Conservation (phyloP, 2,797 vertebrate genomes). For the Enteromius unitaeniatus region DNA sequence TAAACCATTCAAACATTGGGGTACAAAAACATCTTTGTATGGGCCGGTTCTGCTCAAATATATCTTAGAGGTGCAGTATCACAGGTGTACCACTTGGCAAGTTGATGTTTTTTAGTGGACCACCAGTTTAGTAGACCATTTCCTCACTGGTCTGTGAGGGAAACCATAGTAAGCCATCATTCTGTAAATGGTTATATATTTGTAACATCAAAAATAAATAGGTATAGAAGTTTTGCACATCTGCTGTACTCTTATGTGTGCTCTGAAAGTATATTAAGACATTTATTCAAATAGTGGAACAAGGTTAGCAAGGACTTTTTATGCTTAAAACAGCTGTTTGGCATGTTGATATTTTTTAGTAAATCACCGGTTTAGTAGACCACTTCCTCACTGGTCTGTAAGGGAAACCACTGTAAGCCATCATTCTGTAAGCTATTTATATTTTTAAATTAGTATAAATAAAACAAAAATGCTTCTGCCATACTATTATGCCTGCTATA, state of each 20-base stretch:
- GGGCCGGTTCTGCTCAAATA: slow-evolving; percentile 56
- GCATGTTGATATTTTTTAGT: neutral
- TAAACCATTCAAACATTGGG: slow-evolving; percentile 58
- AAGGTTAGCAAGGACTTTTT: neutral
- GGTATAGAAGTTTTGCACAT: neutral
- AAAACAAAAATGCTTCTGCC: neutral
- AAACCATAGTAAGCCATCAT: neutral
- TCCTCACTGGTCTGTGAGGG: neutral
- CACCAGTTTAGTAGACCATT: neutral
- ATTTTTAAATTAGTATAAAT: neutral
- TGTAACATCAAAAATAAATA: neutral
- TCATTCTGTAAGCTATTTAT: neutral
- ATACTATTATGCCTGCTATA: neutral
- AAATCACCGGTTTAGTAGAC: neutral
- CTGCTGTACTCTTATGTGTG: neutral
- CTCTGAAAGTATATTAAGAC: neutral
- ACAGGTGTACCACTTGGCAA: slow-evolving; percentile 43
- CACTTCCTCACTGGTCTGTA: neutral
- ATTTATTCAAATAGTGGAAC: neutral
- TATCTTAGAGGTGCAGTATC: slow-evolving; percentile 17
- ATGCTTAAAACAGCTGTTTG: slow-evolving; percentile 1
- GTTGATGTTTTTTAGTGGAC: neutral
- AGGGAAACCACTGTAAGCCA: neutral
- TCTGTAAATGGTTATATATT: neutral
- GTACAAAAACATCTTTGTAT: slow-evolving; percentile 67